These are phyloP conservation scores for Takifugu ocellatus DNA, from an alignment of 2,797 vertebrate genomes.

Conservation along the genomic window DNA sequence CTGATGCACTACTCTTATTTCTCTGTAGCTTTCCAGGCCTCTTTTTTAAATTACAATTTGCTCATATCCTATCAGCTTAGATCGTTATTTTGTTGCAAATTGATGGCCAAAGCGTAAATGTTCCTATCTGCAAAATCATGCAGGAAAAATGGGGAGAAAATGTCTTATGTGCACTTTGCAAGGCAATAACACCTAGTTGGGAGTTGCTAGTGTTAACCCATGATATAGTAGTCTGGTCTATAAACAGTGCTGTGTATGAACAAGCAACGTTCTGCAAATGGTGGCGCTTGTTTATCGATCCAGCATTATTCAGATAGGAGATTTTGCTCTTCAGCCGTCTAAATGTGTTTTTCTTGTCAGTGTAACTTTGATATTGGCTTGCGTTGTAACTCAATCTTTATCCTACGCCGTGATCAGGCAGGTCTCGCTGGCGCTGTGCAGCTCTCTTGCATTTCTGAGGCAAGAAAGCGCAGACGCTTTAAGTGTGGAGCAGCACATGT, in stretches of 20 bases:
- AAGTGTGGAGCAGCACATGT: slow-evolving; percentile 9
- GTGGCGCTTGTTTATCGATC: no score
- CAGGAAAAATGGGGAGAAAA: no score
- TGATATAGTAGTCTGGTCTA: no score
- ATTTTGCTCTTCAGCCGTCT: not conserved
- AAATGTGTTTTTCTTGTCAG: slow-evolving; percentile 36
- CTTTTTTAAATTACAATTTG: slow-evolving; percentile 8
- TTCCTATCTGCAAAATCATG: no score
- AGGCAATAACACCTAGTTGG: no score
- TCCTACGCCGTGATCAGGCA: slow-evolving; percentile 52
- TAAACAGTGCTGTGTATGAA: no score
- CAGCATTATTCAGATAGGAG: not conserved
- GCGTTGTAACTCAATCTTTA: slow-evolving; percentile 41
- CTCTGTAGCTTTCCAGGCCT: not conserved
- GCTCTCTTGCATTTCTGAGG: slow-evolving; percentile 19
- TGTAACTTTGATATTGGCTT: slow-evolving; percentile 56
- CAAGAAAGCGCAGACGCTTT: slow-evolving; percentile 17
- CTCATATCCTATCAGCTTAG: slow-evolving; percentile 42
- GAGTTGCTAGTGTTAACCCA: no score
- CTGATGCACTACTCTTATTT: slow-evolving; percentile 57
- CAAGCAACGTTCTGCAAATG: no score
- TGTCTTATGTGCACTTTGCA: no score
- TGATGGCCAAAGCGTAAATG: no score
- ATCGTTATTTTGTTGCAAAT: slow-evolving; percentile 32
- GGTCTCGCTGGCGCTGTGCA: slow-evolving; percentile 48